phyloP scores from a whole-genome alignment of 2,113 vertebrate species.

The Pelmatolapia mariae region DNA sequence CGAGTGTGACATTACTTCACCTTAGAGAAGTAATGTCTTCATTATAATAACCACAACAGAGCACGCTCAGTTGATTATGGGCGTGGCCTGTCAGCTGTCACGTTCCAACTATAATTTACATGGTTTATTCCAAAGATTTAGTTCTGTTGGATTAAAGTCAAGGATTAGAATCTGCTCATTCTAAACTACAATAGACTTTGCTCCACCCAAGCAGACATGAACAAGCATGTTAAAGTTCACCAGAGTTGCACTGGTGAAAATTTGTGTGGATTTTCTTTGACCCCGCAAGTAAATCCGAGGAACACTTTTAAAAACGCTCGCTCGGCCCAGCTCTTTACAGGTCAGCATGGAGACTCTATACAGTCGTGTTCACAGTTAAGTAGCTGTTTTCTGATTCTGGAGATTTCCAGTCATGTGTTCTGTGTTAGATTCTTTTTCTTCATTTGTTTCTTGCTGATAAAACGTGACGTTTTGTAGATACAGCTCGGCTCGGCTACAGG shows the following conservation, averaged over 20 bases:
- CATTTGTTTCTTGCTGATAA: neutral
- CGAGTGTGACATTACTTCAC: neutral
- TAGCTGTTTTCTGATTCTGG: neutral
- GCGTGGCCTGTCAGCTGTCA: neutral
- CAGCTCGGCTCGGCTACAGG: neutral
- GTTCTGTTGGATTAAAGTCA: neutral
- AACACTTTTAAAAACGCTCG: rapidly evolving
- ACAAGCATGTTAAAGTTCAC: neutral
- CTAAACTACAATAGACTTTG: neutral
- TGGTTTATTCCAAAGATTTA: neutral
- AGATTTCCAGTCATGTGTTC: neutral
- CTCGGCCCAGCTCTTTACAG: neutral
- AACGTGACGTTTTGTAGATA: neutral
- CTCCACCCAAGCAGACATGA: neutral
- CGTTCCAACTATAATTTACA: neutral
- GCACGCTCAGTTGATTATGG: neutral
- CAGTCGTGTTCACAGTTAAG: neutral
- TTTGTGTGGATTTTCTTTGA: neutral
- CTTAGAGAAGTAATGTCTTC: neutral
- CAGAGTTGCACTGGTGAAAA: neutral
- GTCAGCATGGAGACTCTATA: neutral
- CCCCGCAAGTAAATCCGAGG: rapidly evolving
- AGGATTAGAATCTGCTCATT: neutral
- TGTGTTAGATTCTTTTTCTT: neutral
- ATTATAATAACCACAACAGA: neutral